phyloP scores from a whole-genome alignment of 2,888 invertebrate species.

The Meta bourneti region DNA sequence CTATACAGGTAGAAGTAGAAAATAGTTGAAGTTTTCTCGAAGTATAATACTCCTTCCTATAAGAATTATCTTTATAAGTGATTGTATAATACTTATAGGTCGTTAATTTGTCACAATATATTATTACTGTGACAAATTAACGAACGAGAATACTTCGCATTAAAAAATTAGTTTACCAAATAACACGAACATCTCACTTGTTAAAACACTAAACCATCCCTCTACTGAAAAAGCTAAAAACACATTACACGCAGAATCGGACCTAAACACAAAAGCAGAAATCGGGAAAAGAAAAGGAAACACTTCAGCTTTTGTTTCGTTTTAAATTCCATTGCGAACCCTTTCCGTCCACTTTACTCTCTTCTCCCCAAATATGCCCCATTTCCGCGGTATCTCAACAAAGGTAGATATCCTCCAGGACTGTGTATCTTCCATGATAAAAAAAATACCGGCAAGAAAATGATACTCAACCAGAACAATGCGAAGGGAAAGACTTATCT shows the following conservation, averaged over 20 bases:
- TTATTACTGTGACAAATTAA: no score
- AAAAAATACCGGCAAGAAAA: conserved; percentile 3
- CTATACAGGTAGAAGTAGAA: no score
- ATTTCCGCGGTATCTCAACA: conserved; percentile 64
- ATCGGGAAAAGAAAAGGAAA: conserved; percentile 15
- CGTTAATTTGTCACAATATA: no score
- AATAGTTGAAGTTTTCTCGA: no score
- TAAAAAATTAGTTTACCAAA: no score
- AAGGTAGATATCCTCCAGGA: conserved; percentile 41
- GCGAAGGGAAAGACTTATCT: conserved; percentile 39
- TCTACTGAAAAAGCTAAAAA: not conserved
- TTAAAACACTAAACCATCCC: not conserved
- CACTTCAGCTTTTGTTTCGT: conserved; percentile 46
- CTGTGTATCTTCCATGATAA: conserved; percentile 11
- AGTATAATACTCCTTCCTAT: no score
- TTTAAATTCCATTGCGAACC: conserved; percentile 48
- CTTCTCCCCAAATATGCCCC: conserved; percentile 37
- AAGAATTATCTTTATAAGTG: no score
- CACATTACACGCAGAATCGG: not conserved
- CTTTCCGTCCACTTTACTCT: conserved; percentile 24
- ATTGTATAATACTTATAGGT: no score
- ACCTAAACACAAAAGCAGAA: not conserved
- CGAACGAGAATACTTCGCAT: no score
- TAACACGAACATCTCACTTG: not conserved
- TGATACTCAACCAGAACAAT: conserved; percentile 35